Conservation (phyloP, 2,797 vertebrate genomes). For the Intellagama lesueurii region DNA sequence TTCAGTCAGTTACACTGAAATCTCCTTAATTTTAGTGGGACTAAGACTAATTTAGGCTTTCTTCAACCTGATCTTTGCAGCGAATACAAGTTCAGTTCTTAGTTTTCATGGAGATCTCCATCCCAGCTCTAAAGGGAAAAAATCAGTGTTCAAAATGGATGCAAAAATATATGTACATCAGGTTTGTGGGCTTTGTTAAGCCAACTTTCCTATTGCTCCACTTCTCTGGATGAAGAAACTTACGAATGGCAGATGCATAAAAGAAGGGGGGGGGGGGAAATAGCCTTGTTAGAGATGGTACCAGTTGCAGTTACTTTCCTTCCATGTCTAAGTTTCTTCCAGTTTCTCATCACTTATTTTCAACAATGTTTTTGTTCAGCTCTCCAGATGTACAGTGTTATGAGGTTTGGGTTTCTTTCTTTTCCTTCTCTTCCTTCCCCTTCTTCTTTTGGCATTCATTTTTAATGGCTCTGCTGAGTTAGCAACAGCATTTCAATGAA, state of each 20-base stretch:
- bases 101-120: too few species aligned
- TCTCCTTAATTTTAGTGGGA: background rate
- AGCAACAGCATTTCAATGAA: conserved; percentile 34
- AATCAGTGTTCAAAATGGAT: background rate
- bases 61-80: background rate
- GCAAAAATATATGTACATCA: background rate
- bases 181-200: background rate
- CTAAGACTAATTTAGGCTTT: background rate
- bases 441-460: conserved; percentile 5
- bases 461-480: conserved; percentile 26
- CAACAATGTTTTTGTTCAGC: background rate
- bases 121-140: background rate
- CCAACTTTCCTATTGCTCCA: background rate
- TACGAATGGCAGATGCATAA: background rate
- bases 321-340: background rate
- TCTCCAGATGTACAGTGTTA: background rate
- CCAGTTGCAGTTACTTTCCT: background rate
- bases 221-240: too few species aligned
- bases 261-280: background rate
- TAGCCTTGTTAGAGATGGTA: background rate
- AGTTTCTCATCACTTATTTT: background rate
- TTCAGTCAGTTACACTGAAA: background rate
- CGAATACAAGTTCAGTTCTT: background rate
- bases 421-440: background rate
- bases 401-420: background rate